phyloP scores from a whole-genome alignment of 2,797 vertebrate species.

The Spheniscus humboldti region DNA sequence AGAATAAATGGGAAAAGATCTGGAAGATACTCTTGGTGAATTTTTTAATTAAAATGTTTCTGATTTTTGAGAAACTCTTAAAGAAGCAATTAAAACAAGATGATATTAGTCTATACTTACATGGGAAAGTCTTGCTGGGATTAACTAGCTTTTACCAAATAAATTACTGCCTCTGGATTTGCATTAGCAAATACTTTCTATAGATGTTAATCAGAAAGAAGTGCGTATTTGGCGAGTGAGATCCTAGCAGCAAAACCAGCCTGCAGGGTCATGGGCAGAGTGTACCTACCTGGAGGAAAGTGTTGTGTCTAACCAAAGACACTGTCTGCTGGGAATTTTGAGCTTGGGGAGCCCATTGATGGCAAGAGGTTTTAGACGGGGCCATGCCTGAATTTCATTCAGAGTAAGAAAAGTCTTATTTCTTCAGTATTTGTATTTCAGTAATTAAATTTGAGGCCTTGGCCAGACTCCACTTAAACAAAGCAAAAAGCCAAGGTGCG shows the following conservation, averaged over 20 bases:
- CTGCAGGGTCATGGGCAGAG: neutral
- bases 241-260: neutral
- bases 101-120: neutral
- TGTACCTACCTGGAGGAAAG: neutral
- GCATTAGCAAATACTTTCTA: neutral
- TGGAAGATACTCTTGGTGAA: constrained; percentile 24
- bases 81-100: constrained; percentile 43
- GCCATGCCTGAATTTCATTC: neutral
- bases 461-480: constrained; percentile 40
- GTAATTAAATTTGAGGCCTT: neutral
- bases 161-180: constrained; percentile 26
- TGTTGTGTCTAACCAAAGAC: neutral
- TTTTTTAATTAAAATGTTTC: constrained; percentile 63
- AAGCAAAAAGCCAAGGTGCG: constrained; percentile 15
- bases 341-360: neutral
- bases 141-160: constrained; percentile 16
- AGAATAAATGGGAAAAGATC: constrained; percentile 46
- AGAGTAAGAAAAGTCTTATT: neutral
- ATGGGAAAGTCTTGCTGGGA: neutral
- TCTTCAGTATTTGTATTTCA: neutral
- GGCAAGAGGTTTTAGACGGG: neutral
- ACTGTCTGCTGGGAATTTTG: neutral
- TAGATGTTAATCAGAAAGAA: neutral
- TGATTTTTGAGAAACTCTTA: constrained; percentile 5
- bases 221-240: neutral